Base-by-base conservation (phyloP, 1,140 invertebrate genomes). In the Ceratina japonica region DNA sequence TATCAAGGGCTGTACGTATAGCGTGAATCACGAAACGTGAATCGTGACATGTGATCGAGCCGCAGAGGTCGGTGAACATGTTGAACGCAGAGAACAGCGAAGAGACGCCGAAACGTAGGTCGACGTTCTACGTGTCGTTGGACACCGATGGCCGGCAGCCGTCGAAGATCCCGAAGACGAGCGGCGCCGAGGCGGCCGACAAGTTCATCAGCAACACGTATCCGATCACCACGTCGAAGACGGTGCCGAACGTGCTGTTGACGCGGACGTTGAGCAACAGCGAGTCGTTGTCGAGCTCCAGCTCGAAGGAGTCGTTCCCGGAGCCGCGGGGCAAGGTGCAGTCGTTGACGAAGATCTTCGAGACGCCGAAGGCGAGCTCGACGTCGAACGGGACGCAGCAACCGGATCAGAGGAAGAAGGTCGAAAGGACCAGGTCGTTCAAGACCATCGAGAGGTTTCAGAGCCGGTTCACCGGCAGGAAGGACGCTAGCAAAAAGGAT, bases 81-180 rank as follows among this genome's bases (percentile, higher is more conserved):
- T 82, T 88, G 63, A 87, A 73, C 51, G 62, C 69, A 44, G 87
- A 89, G 70, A 86, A 84, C 44, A 69, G 52, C 18, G 90, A 90
- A 44, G 91, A 89, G 22, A 91, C 91, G 54, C 92, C 92, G 20
- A 92, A 93, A 75, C 86, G 93, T 68, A 84, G 93, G 56, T 93
- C 93, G 31, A 93, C 93, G 72, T 93, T 93, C 75, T 93, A 93
- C 89, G 93, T 93, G 16, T 89, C 92, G 20, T 84, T 93, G 31
- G 92, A 91, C 49, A 85, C 83, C 13, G 88, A 90, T 51, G 18
- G 82, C 18, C 91, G 88, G 13, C 87, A 87, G 13, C 69, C 81
- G 59, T 69, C 56, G 20, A 91, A 90, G 52, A 58, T 90, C 3
- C 80, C 66, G 0, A 92, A 90, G 31, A 82, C 87, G 3, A 37